phyloP scores from a whole-genome alignment of 2,797 vertebrate species.

The Clarias laeviceps region DNA sequence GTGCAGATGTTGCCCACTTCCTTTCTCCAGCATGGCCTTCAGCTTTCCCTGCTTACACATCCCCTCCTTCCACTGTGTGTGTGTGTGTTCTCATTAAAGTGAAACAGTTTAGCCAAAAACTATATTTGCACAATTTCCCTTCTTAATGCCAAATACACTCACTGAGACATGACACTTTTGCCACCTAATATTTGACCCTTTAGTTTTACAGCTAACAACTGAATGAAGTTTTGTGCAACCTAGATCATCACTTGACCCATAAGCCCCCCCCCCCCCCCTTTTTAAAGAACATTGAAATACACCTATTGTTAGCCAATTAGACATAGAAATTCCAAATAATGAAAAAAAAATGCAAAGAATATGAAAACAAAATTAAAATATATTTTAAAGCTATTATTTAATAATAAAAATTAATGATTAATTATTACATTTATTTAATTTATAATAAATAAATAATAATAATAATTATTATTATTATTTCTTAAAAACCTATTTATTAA shows the following conservation, averaged over 20 bases:
- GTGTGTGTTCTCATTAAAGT: conserved; percentile 1
- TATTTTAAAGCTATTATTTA: too few relatives aligned
- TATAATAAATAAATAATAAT: too few relatives aligned
- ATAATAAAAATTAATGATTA: too few relatives aligned
- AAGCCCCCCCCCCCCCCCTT: neutral
- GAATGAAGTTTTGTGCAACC: neutral
- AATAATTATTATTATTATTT: too few relatives aligned
- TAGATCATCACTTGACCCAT: neutral
- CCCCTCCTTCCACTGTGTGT: conserved; percentile 46
- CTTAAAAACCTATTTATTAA: neutral
- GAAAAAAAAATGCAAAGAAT: neutral
- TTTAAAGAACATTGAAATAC: neutral
- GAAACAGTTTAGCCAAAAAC: conserved; percentile 9
- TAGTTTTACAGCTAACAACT: neutral
- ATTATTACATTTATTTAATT: too few relatives aligned
- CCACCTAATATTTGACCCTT: neutral
- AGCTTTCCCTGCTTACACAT: conserved; percentile 64
- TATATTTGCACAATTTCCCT: neutral
- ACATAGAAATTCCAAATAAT: neutral
- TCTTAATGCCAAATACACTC: too few relatives aligned
- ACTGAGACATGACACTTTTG: neutral
- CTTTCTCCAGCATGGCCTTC: conserved; percentile 77
- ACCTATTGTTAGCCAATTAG: neutral
- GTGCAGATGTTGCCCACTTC: conserved; percentile 82
- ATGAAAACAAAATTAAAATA: neutral